A percentile compares a stretch with the other conserved stretches of the same genome.
Evolutionary conservation across 92 coral and sea anemone species (phyloP).

Genomic region (Parazoanthus darwini): DNA sequence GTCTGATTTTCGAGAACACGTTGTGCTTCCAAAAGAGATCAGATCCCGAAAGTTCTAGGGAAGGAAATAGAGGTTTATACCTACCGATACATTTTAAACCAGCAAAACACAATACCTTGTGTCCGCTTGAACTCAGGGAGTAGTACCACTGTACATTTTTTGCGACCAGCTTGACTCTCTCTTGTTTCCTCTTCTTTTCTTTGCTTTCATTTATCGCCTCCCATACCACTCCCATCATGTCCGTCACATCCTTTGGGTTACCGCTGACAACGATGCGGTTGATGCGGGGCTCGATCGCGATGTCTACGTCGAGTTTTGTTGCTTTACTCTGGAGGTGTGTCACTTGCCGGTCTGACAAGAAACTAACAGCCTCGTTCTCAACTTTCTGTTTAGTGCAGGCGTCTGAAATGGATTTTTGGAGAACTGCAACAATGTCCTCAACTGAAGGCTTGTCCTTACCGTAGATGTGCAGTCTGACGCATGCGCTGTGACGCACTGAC

Average conservation of each 20-base stretch:
- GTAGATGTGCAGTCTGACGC: slow-evolving; percentile 23
- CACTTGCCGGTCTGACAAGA: slow-evolving; percentile 54
- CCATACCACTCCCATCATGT: slow-evolving; percentile 63
- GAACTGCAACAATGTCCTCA: slow-evolving; percentile 15
- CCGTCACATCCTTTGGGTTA: slow-evolving; percentile 59
- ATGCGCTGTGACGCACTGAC: neutral
- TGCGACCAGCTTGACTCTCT: slow-evolving; percentile 63
- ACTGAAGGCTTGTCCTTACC: slow-evolving; percentile 24
- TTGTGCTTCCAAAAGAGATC: neutral
- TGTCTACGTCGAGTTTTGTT: slow-evolving; percentile 56
- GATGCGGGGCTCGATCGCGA: slow-evolving; percentile 53
- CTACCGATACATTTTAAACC: neutral
- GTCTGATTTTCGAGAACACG: too few relatives aligned
- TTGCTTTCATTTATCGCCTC: slow-evolving; percentile 58
- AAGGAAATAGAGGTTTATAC: neutral
- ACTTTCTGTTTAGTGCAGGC: slow-evolving; percentile 61
- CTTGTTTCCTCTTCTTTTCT: slow-evolving; percentile 56
- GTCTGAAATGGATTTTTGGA: slow-evolving; percentile 38
- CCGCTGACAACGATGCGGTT: slow-evolving; percentile 72
- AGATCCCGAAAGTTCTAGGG: neutral
- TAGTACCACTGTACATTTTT: slow-evolving; percentile 70
- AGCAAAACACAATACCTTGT: neutral
- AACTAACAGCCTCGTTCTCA: slow-evolving; percentile 46
- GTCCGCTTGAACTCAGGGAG: slow-evolving; percentile 34
- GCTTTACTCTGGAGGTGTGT: slow-evolving; percentile 47